Evolutionary conservation across 2,888 invertebrate species (phyloP), one percentile per base, ranked within the genome.

Genomic region (Acanthosepion lycidas): DNA sequence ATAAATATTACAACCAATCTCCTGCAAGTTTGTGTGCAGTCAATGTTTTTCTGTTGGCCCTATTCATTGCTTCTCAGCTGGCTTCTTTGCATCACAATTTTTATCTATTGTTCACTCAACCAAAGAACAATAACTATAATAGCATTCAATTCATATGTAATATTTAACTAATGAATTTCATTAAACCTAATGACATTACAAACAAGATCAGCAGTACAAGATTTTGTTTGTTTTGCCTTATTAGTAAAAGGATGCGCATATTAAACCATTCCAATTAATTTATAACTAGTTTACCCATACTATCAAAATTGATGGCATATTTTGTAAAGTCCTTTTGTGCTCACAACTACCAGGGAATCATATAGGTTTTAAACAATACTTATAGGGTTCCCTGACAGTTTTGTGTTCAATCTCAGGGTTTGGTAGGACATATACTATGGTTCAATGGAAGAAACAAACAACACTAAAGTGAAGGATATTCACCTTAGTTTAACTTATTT

Each of bases 1-100:
- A n/a, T 78, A 78, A 78, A 78, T 78, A 78, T 78, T 78, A 78
- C 78, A 78, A 78, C n/a, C 15, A 20, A 59, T 59, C 59, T 59
- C 26, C 59, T 23, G 59, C 59, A 59, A n/a, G 33, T 78, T 78
- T 78, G 78, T n/a, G 78, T n/a, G 1, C 78, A 78, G 78, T 78
- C 78, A n/a, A 78, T 78, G n/a, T 78, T n/a, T n/a, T 78, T n/a
- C n/a, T 78, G 12, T n/a, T 78, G 78, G n/a, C n/a, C n/a, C n/a
- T 78, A 78, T 78, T 78, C 78, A 78, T 78, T 78, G 78, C 78
- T 78, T 78, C 78, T 12, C 78, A 78, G 78, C 78, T n/a, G 78
- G 78, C n/a, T 78, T 78, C 78, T 78, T 78, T 78, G 78, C 78
- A n/a, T 78, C 78, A 78, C 78, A 78, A 78, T 33, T 78, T 42